Conservation (phyloP, 2,797 vertebrate genomes). For the Champsocephalus esox region DNA sequence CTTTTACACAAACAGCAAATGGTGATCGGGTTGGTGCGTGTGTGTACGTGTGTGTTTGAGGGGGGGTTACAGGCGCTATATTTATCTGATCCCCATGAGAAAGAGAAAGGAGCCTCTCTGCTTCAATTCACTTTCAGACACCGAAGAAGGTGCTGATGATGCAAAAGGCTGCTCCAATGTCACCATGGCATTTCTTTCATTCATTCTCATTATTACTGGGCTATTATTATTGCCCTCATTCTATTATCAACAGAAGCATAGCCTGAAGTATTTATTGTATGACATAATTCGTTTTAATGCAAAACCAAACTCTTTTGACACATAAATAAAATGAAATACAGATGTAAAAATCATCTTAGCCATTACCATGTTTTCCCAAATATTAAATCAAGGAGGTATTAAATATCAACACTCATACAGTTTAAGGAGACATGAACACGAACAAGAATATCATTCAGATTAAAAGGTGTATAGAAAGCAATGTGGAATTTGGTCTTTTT, state of each 20-base stretch:
- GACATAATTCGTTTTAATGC: not conserved
- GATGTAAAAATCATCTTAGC: not conserved
- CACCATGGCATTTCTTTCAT: slow-evolving; percentile 86
- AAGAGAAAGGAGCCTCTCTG: slow-evolving; percentile 87
- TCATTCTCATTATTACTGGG: slow-evolving; percentile 30
- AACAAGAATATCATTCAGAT: not conserved
- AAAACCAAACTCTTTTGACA: not conserved
- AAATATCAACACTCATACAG: not conserved
- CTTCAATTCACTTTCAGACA: slow-evolving; percentile 86
- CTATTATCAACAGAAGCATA: not conserved
- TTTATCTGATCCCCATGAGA: slow-evolving; percentile 97
- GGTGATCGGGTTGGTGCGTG: slow-evolving; percentile 58
- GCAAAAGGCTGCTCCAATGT: slow-evolving; percentile 84
- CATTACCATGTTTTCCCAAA: not conserved
- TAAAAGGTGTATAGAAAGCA: not conserved
- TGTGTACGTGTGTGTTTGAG: slow-evolving; percentile 25
- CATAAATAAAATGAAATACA: not conserved
- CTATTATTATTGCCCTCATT: slow-evolving; percentile 11
- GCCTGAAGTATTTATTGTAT: too few species aligned
- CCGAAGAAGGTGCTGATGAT: slow-evolving; percentile 92
- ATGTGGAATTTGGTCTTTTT: not conserved
- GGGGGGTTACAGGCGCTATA: slow-evolving; percentile 87
- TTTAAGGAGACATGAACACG: not conserved
- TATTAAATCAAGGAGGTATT: not conserved
- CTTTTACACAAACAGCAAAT: slow-evolving; percentile 97